Conservation (phyloP, 2,113 vertebrate species). For the Vanacampus margaritifer region DNA sequence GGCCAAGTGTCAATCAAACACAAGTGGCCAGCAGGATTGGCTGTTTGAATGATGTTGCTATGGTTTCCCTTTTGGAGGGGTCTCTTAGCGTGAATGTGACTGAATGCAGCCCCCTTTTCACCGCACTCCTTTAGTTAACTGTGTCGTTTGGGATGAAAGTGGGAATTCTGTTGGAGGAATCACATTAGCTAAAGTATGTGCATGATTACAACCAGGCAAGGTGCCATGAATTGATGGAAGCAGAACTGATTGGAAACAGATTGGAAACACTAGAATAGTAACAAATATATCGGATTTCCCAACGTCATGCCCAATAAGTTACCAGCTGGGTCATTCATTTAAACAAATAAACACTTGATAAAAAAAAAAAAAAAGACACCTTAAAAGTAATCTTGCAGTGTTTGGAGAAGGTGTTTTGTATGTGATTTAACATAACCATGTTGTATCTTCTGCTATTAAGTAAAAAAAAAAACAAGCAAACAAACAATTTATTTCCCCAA, state of each 20-base stretch:
- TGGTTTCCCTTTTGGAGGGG: slow-evolving; percentile 38
- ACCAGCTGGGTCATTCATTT: neutral
- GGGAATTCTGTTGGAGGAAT: slow-evolving; percentile 9
- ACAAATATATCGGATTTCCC: neutral
- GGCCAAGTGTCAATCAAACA: slow-evolving; percentile 71
- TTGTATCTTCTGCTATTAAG: neutral
- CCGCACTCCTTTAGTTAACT: slow-evolving; percentile 11
- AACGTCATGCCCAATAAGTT: neutral
- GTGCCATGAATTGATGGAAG: neutral
- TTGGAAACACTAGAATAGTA: neutral
- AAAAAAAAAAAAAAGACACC: neutral
- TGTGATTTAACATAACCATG: neutral
- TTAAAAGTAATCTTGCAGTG: neutral
- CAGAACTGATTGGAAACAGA: slow-evolving; percentile 18
- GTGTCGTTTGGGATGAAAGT: slow-evolving; percentile 21
- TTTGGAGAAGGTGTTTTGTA: neutral
- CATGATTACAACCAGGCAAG: slow-evolving; percentile 2
- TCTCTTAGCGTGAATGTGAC: slow-evolving; percentile 33
- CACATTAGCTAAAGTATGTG: slow-evolving; percentile 6
- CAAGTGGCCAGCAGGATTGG: slow-evolving; percentile 53
- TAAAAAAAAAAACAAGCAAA: neutral
- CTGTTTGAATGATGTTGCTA: slow-evolving; percentile 41
- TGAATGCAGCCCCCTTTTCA: slow-evolving; percentile 29
- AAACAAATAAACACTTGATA: neutral
- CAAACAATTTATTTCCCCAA: neutral